phyloP scores from a whole-genome alignment of 2,888 invertebrate genomes.

The Temnothorax unifasciatus region DNA sequence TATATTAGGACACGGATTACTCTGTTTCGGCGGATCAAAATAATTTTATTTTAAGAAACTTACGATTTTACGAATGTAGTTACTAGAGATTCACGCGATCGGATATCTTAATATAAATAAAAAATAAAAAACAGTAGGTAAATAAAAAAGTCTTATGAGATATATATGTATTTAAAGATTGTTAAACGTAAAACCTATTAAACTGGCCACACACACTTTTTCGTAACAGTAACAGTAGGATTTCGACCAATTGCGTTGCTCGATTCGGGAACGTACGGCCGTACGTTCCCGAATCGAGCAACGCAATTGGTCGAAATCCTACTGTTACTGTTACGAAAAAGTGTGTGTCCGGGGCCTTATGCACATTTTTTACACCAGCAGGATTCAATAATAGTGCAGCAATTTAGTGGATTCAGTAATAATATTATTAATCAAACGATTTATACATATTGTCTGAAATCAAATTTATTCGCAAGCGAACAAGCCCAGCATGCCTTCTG shows the following conservation, averaged over 20 bases:
- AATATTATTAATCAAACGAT: conserved; percentile 23
- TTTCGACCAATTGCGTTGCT: too few relatives aligned
- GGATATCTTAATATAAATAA: background rate
- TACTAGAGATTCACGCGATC: background rate
- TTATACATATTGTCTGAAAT: background rate
- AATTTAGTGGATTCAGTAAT: background rate
- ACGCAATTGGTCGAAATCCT: too few relatives aligned
- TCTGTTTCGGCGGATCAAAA: background rate
- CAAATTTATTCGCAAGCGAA: background rate
- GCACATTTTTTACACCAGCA: background rate
- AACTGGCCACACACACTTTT: too few relatives aligned
- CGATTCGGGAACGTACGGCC: too few relatives aligned
- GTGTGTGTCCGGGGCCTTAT: too few relatives aligned
- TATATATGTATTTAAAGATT: background rate
- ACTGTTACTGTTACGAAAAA: too few relatives aligned
- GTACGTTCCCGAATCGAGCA: too few relatives aligned
- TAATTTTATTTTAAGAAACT: background rate
- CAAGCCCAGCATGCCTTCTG: background rate
- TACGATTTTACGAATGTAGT: background rate
- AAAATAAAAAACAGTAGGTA: background rate
- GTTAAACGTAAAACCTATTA: background rate
- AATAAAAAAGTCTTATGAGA: background rate
- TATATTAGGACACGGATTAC: background rate
- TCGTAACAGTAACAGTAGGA: too few relatives aligned
- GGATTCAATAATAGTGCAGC: too few relatives aligned